A percentile compares a stretch with the other conserved stretches of the same genome.
phyloP scores from a whole-genome alignment of 2,888 invertebrate genomes.

The Tenthredo mesomela region DNA sequence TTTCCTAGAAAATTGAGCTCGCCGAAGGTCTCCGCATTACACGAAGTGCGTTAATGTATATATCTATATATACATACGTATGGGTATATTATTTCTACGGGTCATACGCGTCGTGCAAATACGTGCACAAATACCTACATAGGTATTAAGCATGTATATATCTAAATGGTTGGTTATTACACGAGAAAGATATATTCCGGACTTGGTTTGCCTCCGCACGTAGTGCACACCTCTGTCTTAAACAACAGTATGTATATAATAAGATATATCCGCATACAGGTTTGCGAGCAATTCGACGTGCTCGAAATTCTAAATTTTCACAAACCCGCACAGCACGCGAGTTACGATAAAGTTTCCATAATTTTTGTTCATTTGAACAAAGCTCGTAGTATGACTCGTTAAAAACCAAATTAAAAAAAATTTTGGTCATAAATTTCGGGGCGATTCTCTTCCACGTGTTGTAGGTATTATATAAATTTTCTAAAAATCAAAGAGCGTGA shows the following conservation, averaged over 20 bases:
- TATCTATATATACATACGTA: background rate
- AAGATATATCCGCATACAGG: background rate
- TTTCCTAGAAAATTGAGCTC: slow-evolving; percentile 13
- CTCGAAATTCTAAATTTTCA: slow-evolving; percentile 1
- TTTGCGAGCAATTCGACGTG: background rate
- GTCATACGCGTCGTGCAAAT: background rate
- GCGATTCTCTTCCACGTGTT: no score
- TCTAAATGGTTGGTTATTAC: slow-evolving; percentile 1
- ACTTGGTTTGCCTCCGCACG: background rate
- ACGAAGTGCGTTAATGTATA: background rate
- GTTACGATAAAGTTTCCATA: background rate
- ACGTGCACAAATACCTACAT: background rate
- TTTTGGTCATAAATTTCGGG: background rate
- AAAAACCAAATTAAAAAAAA: background rate
- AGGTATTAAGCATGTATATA: background rate
- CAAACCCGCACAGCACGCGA: background rate
- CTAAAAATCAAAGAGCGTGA: background rate
- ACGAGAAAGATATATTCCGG: background rate
- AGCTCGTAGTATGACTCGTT: background rate
- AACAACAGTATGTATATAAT: background rate
- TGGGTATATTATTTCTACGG: background rate
- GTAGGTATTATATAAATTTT: no score
- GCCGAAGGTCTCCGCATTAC: slow-evolving; percentile 5
- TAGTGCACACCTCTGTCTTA: background rate
- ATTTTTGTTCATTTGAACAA: background rate